Conservation (phyloP, 2,113 vertebrate genomes). For the Mus spicilegus region DNA sequence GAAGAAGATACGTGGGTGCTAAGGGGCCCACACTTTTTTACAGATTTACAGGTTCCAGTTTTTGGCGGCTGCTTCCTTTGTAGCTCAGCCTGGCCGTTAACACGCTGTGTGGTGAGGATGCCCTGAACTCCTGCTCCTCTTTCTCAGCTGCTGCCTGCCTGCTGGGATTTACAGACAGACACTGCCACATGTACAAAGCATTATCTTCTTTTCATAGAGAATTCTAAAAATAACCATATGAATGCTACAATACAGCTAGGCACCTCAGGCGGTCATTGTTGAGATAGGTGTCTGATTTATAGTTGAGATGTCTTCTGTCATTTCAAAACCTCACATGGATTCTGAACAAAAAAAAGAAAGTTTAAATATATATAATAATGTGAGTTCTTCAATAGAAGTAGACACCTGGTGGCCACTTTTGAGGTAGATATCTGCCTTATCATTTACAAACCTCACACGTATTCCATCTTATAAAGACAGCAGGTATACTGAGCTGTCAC, state of each 20-base stretch:
- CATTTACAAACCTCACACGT: neutral
- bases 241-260: neutral
- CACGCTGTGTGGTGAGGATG: neutral
- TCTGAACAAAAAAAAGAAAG: neutral
- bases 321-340: neutral
- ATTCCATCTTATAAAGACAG: neutral
- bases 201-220: slow-evolving; percentile 7
- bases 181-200: neutral
- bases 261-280: neutral
- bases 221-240: neutral
- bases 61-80: neutral
- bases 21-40: neutral
- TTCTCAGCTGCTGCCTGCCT: neutral
- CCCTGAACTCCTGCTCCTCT: neutral
- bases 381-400: neutral
- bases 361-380: slow-evolving; percentile 2
- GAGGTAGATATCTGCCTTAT: neutral
- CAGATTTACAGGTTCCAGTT: neutral
- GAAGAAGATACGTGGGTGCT: neutral
- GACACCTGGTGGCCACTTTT: neutral
- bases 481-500: slow-evolving; percentile 76
- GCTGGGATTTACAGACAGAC: neutral
- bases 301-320: neutral
- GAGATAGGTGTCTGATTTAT: neutral
- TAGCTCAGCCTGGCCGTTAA: neutral